A percentile compares a stretch with the other conserved stretches of the same genome.
phyloP scores from a whole-genome alignment of 2,797 vertebrate species.

The Streptopelia turtur region DNA sequence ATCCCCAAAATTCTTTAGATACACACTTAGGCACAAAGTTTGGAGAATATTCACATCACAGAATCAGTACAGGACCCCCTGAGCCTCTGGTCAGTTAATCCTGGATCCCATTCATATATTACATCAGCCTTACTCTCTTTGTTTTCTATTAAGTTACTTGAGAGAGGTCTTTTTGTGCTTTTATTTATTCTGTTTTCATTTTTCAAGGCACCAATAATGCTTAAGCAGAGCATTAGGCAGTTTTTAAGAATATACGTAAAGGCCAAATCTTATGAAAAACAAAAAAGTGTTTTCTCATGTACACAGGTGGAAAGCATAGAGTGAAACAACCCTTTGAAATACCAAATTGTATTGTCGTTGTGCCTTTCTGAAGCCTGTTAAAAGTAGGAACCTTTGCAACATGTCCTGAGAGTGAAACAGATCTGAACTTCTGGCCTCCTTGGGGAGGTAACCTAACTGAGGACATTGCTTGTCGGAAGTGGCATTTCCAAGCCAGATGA shows the following conservation, averaged over 20 bases:
- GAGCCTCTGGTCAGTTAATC: not conserved
- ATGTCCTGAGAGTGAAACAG: not conserved
- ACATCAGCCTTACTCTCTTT: not conserved
- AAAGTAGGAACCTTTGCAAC: not conserved
- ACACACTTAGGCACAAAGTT: not conserved
- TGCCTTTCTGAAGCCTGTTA: not conserved
- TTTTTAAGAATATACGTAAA: not conserved
- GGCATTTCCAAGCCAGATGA: not conserved
- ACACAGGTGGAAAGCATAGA: not conserved
- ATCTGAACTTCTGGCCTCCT: not conserved
- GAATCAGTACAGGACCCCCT: not conserved
- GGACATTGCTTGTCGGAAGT: not conserved
- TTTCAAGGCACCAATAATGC: not conserved
- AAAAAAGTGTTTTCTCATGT: not conserved
- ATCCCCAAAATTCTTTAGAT: not conserved
- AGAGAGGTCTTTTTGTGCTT: not conserved
- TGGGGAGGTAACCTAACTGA: not conserved
- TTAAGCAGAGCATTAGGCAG: not conserved
- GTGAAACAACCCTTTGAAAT: not conserved
- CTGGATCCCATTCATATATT: not conserved
- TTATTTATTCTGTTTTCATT: not conserved
- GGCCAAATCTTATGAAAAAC: not conserved
- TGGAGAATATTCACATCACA: not conserved
- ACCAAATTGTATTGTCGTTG: not conserved
- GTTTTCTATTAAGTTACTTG: not conserved